phyloP scores from a whole-genome alignment of 2,797 vertebrate genomes.

The Leptodactylus fallax region DNA sequence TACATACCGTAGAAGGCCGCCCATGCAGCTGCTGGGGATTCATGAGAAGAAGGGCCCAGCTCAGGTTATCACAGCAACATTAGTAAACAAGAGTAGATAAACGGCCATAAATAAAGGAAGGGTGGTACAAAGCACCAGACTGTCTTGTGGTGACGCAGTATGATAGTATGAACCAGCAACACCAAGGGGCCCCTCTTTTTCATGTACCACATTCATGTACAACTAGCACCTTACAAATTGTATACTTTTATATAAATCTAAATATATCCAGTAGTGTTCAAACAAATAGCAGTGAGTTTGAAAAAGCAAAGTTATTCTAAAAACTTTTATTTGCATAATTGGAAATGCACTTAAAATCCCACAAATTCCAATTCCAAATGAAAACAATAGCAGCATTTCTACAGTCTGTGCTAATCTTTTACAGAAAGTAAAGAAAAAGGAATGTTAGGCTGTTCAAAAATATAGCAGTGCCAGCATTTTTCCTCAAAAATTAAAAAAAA shows the following conservation, averaged over 20 bases:
- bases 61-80: not conserved
- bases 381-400: too few relatives aligned
- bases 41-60: not conserved
- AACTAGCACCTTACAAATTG: not conserved
- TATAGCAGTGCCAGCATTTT: too few relatives aligned
- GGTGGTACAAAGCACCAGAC: not conserved
- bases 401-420: too few relatives aligned
- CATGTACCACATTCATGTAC: not conserved
- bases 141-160: not conserved
- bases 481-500: too few relatives aligned
- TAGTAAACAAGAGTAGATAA: not conserved
- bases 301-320: too few relatives aligned
- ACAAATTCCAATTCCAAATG: too few relatives aligned
- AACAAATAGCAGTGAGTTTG: too few relatives aligned
- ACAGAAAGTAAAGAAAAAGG: too few relatives aligned
- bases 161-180: not conserved
- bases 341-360: too few relatives aligned
- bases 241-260: not conserved
- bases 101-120: not conserved
- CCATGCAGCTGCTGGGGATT: not conserved
- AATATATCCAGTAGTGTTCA: too few relatives aligned
- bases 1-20: not conserved
- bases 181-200: not conserved
- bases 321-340: too few relatives aligned
- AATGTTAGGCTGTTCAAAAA: too few relatives aligned